Conservation (phyloP, 2,113 vertebrate genomes). For the Cavia porcellus region DNA sequence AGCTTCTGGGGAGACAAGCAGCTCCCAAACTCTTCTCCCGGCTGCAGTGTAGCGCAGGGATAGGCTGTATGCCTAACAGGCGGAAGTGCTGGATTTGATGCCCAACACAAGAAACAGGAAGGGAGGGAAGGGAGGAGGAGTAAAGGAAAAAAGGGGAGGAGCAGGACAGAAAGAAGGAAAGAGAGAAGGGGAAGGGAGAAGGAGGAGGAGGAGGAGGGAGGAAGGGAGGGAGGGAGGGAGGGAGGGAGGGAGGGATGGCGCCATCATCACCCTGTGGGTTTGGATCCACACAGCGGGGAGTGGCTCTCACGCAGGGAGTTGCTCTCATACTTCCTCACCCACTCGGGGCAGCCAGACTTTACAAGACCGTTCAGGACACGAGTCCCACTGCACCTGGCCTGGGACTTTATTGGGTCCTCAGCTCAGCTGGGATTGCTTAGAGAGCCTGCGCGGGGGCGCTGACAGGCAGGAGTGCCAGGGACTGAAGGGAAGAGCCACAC, state of each 20-base stretch:
- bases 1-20: background rate
- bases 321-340: background rate
- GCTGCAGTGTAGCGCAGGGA: background rate
- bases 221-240: background rate
- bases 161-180: too few species aligned
- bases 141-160: background rate
- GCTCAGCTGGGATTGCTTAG: background rate
- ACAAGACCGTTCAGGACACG: background rate
- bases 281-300: background rate
- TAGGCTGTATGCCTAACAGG: background rate
- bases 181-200: accelerated
- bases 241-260: background rate
- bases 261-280: background rate
- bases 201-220: accelerated
- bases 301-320: too few species aligned
- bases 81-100: background rate
- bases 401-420: background rate
- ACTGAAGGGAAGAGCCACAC: background rate
- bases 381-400: background rate
- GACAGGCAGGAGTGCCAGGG: background rate
- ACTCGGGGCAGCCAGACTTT: background rate
- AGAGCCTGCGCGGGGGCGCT: background rate
- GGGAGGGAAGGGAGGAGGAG: background rate
- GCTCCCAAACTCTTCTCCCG: background rate
- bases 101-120: background rate